Evolutionary conservation across 2,797 vertebrate genomes (phyloP), one percentile per base, ranked within the genome.

Genomic region (Decapterus maruadsi): DNA sequence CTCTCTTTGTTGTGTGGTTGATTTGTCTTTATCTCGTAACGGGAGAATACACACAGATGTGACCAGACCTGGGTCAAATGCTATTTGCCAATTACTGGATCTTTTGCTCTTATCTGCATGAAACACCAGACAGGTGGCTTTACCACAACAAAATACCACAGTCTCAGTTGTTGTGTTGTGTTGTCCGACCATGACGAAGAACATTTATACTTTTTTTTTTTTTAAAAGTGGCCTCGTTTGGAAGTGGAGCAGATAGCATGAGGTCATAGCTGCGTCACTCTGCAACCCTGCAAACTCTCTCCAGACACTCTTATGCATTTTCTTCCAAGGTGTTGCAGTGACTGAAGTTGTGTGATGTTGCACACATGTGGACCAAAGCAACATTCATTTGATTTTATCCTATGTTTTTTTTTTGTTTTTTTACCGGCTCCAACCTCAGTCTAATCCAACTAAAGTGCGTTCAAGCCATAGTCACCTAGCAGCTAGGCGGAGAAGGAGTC

Each of bases 41-140:
- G 36, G n/a, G 36, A 78, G 76, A 68, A 54, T 19, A 64, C 59
- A 61, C 43, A 7, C 70, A 45, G 63, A 50, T 72, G 68, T 59
- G 68, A 72, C 54, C 67, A 57, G 72, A 79, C 31, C 51, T 71
- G 77, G 78, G 72, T 86, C 69, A 69, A 73, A 73, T 42, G 54
- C 51, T 69, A 4, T 79, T 84, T 80, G 69, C 48, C 55, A 34
- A 69, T 55, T 19, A 60, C 68, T 42, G 6, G 5, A 72, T 40
- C 17, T 43, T 63, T 71, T 34, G 6, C 59, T 78, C 58, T 67
- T 54, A 65, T 78, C 51, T 54, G 71, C 56, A 38, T 68, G 51
- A 69, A 77, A 62, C 43, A 55, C 16, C 48, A 56, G 38, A 12
- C 31, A 48, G 50, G 40, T 38, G 46, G 46, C 2, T 17, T 19